Conservation (phyloP, 1,140 invertebrate species). For the Marisa cornuarietis region DNA sequence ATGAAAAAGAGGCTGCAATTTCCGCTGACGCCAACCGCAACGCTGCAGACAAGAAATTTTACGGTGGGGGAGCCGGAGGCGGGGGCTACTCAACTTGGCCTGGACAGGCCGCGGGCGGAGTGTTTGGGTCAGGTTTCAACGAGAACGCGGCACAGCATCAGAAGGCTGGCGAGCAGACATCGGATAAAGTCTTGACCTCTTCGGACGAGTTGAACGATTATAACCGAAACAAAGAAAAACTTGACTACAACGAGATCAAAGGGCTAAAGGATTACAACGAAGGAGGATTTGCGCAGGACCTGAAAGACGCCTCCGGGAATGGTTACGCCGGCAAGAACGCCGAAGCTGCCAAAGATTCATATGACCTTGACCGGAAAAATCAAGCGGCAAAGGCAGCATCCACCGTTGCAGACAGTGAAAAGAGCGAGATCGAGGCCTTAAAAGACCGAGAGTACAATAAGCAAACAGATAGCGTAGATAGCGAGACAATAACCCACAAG, state of each 20-base stretch:
- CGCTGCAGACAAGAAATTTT: constrained; percentile 30
- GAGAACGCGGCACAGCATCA: constrained; percentile 26
- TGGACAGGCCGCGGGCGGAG: constrained; percentile 9
- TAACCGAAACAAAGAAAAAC: constrained; percentile 21
- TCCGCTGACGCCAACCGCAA: constrained; percentile 16
- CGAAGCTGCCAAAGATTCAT: constrained; percentile 25
- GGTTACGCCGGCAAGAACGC: constrained; percentile 28
- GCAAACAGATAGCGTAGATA: constrained; percentile 20
- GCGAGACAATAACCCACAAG: constrained; percentile 17
- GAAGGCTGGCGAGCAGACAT: constrained; percentile 20
- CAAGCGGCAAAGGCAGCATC: constrained; percentile 24
- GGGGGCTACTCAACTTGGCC: background rate
- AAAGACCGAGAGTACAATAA: constrained; percentile 28
- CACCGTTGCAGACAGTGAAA: constrained; percentile 16
- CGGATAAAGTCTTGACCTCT: constrained; percentile 9
- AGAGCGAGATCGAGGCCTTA: constrained; percentile 18
- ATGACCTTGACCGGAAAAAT: constrained; percentile 19
- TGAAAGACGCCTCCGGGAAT: constrained; percentile 20
- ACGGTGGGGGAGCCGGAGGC: constrained; percentile 19
- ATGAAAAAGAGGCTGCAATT: constrained; percentile 25
- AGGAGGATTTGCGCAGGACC: constrained; percentile 27
- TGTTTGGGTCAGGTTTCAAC: constrained; percentile 22
- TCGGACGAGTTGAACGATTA: constrained; percentile 28
- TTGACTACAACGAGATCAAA: constrained; percentile 26
- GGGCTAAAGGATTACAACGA: constrained; percentile 25